Conservation (phyloP, 2,797 vertebrate genomes). For the Synaphobranchus kaupii region DNA sequence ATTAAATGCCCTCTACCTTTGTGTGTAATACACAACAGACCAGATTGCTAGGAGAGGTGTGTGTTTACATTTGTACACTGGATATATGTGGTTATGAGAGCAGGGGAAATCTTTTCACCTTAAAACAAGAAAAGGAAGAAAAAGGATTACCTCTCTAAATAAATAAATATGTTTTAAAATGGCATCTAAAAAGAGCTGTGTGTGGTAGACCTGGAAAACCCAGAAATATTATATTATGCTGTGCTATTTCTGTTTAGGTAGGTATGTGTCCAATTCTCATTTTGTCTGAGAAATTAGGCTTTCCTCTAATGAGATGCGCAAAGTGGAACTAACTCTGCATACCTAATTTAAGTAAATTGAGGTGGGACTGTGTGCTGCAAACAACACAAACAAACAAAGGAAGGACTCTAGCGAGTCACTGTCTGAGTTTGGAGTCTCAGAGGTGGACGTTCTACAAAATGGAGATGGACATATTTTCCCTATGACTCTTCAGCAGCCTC, state of each 20-base stretch:
- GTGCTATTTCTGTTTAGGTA: neutral
- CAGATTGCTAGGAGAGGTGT: neutral
- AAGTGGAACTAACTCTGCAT: neutral
- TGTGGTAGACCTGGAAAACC: too few species aligned
- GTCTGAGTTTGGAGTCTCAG: neutral
- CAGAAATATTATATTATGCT: neutral
- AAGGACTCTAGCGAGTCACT: neutral
- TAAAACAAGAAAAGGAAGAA: neutral
- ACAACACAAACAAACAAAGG: neutral
- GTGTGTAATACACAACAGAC: neutral
- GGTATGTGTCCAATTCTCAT: neutral
- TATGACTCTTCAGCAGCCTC: neutral
- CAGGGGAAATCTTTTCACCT: neutral
- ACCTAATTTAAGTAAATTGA: neutral
- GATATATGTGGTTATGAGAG: neutral
- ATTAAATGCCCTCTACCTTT: neutral
- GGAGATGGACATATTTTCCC: neutral
- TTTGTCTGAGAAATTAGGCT: neutral
- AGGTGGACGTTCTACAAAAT: neutral
- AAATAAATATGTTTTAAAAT: too few species aligned
- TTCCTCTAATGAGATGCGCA: neutral
- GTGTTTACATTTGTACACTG: neutral
- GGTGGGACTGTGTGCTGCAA: neutral
- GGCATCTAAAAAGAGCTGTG: neutral
- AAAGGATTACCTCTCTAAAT: neutral